Base-by-base conservation (phyloP, 35 echinoderm and acorn worm genomes). In the Amphiura filiformis region DNA sequence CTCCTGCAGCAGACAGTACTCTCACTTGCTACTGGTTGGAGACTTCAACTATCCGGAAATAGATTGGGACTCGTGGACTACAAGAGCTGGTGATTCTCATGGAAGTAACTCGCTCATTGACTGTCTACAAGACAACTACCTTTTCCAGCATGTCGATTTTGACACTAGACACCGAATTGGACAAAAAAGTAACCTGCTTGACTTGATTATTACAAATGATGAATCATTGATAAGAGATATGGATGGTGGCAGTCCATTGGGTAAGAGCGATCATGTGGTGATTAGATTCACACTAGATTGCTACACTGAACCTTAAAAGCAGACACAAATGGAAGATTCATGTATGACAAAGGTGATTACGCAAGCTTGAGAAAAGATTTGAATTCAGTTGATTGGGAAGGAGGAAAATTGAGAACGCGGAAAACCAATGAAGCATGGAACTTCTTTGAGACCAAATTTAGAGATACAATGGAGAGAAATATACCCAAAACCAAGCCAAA, bases 31-130 rank as follows among this genome's bases (percentile, higher is more conserved):
- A 83, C 39, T 83, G n/a, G 39, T 83, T 28, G 81, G 81, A 26
- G 82, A 84, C 26, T 84, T 84, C 34, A 84, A 84, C 56, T 36
- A 33, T 31, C 82, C 42, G 33, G 49, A 84, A 34, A 84, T 84
- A 32, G 34, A 84, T 1, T 84, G 42, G 40, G 3, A 32, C 23
- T 17, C 17, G 0, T 64, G 42, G 82, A 64, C 56, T 33, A 30
- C 82, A 31, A 0, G 15, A 39, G 56, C 12, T 57, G 15, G 17
- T 31, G 32, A 32, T 4, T 33, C 42, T 52, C 7, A 52, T 20
- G 7, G 20, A 20, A 52, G 44, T 35, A 33, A 5, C 0, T 0
- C 56, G 26, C 57, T 84, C n/a, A 30, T 84, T 30, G 82, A 84
- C n/a, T 57, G 13, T 1, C 31, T 84, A 2, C 39, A 49, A 57